Evolutionary conservation across 1,140 invertebrate species (phyloP), one percentile per base, ranked within the genome.

Genomic region (Drosophila lacertosa): DNA sequence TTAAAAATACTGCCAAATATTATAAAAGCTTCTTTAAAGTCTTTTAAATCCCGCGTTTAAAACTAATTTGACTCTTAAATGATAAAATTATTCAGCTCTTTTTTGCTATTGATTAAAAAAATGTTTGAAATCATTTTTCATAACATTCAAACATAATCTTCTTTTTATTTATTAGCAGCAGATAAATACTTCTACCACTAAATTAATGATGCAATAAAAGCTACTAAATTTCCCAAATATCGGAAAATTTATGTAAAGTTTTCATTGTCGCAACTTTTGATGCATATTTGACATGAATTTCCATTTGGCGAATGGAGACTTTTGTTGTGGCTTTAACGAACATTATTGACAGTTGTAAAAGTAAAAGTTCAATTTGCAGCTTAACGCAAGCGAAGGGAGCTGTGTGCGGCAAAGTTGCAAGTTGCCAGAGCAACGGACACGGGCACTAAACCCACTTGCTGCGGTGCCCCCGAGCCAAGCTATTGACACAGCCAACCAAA

Each of bases 331-430:
- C 26, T 50, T 63, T 66, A 74, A 83, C 74, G 79, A 77, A 74
- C 79, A 78, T 82, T 77, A 71, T 55, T 29, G 65, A 57, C 51
- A 64, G 62, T 62, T 44, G 50, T 22, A 77, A 83, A 84, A 79
- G 66, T 67, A 71, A 84, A 83, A 84, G 71, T 84, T 84, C 62
- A 75, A 74, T 62, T 77, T 82, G 39, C 63, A 53, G 68, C 64
- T 47, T 37, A 51, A 57, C 57, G 62, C 62, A 50, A 66, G 42
- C 57, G 47, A n/a, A n/a, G 18, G 10, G 18, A 24, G 24, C 24
- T 26, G 6, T 29, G 26, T 0, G 37, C 32, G 53, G 59, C 63
- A 51, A 68, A 29, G 37, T 42, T 63, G 59, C 63, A 51, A 68
- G 39, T 68, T 62, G 58, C 32, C 39, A 18, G 13, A 20, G 37